Evolutionary conservation across 2,113 vertebrate genomes (phyloP).

Genomic region (Strigops habroptila): DNA sequence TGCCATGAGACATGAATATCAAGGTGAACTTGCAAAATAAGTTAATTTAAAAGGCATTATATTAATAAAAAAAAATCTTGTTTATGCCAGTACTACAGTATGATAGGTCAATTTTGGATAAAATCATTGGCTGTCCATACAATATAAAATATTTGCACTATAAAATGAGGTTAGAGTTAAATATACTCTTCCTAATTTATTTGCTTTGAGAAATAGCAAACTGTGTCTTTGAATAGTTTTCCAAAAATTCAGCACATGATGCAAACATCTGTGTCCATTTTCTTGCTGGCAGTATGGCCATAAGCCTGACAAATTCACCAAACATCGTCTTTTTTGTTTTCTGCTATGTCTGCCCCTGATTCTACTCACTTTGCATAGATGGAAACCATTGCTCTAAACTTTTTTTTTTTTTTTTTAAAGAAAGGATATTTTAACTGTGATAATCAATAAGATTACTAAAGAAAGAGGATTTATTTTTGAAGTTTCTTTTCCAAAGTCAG

Average conservation of each 20-base stretch:
- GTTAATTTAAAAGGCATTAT: background rate
- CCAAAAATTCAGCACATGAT: background rate
- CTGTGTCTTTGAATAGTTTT: background rate
- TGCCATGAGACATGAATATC: background rate
- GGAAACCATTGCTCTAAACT: background rate
- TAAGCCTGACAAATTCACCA: background rate
- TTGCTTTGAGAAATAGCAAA: background rate
- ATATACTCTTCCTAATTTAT: background rate
- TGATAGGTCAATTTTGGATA: background rate
- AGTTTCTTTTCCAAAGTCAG: slow-evolving; percentile 52
- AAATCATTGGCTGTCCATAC: background rate
- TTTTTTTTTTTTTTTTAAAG: background rate
- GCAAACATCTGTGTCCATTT: background rate
- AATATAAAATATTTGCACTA: background rate
- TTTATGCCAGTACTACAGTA: background rate
- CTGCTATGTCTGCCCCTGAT: background rate
- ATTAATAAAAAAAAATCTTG: background rate
- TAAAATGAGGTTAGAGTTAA: background rate
- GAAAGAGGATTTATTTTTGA: slow-evolving; percentile 22
- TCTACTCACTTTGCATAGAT: background rate
- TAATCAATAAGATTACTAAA: slow-evolving; percentile 54
- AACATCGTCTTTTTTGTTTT: background rate
- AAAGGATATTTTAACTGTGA: slow-evolving; percentile 6
- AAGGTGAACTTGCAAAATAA: background rate
- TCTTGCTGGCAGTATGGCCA: background rate